A percentile compares a stretch with the other conserved stretches of the same genome.
These are phyloP conservation scores for Rhizomys pruinosus DNA, from an alignment of 2,113 vertebrate genomes.

Conservation along the genomic window DNA sequence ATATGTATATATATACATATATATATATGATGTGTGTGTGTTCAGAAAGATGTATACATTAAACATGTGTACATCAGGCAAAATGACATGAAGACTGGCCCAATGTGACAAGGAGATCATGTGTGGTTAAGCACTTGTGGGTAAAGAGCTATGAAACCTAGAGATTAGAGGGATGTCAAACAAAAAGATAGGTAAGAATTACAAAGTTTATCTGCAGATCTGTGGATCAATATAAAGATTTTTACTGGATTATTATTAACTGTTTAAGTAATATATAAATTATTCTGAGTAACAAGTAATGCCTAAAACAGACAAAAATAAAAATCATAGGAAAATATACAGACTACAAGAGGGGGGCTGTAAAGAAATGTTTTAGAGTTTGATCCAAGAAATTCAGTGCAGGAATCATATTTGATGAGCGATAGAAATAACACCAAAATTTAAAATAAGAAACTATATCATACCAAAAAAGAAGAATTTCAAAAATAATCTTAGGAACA, in stretches of 20 bases:
- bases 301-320: neutral
- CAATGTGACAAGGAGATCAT: neutral
- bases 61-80: neutral
- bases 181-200: neutral
- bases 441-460: neutral
- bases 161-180: neutral
- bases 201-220: neutral
- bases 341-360: neutral
- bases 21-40: neutral
- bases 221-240: neutral
- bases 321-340: neutral
- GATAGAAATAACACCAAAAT: neutral
- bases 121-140: neutral
- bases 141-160: neutral
- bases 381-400: neutral
- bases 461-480: neutral
- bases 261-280: neutral
- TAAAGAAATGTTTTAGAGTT: neutral
- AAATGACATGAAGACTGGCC: neutral
- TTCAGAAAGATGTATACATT: neutral
- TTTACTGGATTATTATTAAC: neutral
- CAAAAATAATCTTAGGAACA: neutral
- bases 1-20: neutral
- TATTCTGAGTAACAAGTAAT: neutral
- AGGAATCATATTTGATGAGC: neutral